Evolutionary conservation across 2,113 vertebrate genomes (phyloP), one percentile per base, ranked within the genome.

Genomic region (Onychostoma macrolepis): DNA sequence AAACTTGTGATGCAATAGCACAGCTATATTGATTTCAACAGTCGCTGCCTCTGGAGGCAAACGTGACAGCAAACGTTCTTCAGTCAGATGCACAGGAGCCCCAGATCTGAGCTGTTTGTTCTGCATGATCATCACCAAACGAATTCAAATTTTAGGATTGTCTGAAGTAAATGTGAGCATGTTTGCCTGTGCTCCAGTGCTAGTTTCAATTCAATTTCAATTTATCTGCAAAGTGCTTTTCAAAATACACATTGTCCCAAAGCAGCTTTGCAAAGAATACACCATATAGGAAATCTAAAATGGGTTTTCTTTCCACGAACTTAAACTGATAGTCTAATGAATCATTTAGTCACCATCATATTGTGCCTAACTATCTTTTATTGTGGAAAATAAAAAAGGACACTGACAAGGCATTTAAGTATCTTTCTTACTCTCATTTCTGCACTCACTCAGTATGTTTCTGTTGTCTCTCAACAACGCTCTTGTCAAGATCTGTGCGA

Each of bases 11-110:
- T 12, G 19, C 30, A 80, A 36, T 38, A 53, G 26, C 75, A 58
- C 30, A 38, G 77, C 50, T 58, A 36, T 24, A 36, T 36, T 80
- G 50, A 80, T 80, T 80, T 80, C 53, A 80, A 38, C 45, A 74
- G 36, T 74, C 21, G 17, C 48, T 53, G 45, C 76, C 19, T 53
- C 76, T 12, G 50, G 76, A 78, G 26, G 48, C 45, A 78, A 11
- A 53, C 10, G 75, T 77, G 75, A 50, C 7, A 50, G 13, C 26
- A 5, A 72, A 38, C 10, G 9, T 50, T 50, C 76, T 78, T 78
- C 48, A 53, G 76, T 21, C 45, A 33, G 48, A 78, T 78, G 19
- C 45, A 53, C 45, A 11, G 45, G 69, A 41, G 69, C 19, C 36
- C 9, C 5, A 72, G 36, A 74, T 74, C 71, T 41, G 71, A 74